Conservation (phyloP, 2,888 invertebrate species). For the Melieria picta region DNA sequence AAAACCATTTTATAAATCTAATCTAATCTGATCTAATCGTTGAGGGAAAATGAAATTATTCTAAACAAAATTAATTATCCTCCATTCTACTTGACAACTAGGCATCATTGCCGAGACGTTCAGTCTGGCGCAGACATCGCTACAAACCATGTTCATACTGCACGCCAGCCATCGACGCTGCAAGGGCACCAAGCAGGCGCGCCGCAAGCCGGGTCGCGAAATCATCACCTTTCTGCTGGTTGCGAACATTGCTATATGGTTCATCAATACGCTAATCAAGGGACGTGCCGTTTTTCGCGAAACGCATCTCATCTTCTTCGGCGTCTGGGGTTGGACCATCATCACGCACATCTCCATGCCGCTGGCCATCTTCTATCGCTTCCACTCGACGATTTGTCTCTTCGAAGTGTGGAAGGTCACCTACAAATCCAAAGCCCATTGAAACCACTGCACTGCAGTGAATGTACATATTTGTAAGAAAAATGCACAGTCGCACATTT, state of each 20-base stretch:
- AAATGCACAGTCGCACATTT: background rate
- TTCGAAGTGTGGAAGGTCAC: slow-evolving; percentile 93
- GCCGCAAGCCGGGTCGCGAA: slow-evolving; percentile 84
- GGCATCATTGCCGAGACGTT: slow-evolving; percentile 79
- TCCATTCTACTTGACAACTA: background rate
- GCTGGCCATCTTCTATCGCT: slow-evolving; percentile 87
- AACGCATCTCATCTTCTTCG: slow-evolving; percentile 83
- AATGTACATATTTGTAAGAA: background rate
- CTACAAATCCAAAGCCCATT: slow-evolving; percentile 73
- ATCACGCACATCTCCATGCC: slow-evolving; percentile 91
- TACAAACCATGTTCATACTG: slow-evolving; percentile 82
- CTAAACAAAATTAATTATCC: no score
- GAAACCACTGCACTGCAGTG: background rate
- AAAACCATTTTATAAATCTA: no score
- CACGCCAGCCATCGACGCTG: slow-evolving; percentile 81
- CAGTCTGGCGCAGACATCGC: slow-evolving; percentile 79
- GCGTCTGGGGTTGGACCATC: slow-evolving; percentile 91
- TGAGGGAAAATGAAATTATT: no score
- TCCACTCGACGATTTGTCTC: slow-evolving; percentile 91
- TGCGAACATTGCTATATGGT: slow-evolving; percentile 87
- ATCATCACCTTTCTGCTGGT: slow-evolving; percentile 85
- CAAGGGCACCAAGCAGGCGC: slow-evolving; percentile 75
- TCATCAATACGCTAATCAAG: slow-evolving; percentile 85
- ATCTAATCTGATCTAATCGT: no score
- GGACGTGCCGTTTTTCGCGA: slow-evolving; percentile 85